A percentile compares a stretch with the other conserved stretches of the same genome.
phyloP scores from a whole-genome alignment of 2,797 vertebrate genomes.

The Phrynocephalus vlangalii region DNA sequence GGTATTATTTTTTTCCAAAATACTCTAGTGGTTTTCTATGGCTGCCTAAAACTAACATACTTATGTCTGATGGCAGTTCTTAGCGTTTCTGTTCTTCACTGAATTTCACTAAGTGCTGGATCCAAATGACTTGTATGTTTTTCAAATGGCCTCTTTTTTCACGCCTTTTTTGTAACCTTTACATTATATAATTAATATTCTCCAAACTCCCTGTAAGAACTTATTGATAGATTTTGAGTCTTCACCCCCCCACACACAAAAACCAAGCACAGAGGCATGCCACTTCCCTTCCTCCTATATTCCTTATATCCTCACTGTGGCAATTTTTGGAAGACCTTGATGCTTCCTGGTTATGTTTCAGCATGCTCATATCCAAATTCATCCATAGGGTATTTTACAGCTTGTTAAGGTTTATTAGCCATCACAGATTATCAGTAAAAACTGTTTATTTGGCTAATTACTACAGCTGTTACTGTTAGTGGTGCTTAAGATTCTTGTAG shows the following conservation, averaged over 20 bases:
- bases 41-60: not conserved
- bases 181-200: conserved; percentile 40
- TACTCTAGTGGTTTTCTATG: not conserved
- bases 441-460: conserved; percentile 63
- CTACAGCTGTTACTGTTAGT: conserved; percentile 57
- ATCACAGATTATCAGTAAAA: conserved; percentile 64
- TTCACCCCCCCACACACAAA: not conserved
- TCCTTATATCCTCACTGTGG: conserved; percentile 26
- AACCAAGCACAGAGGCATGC: conserved; percentile 35
- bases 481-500: conserved; percentile 37
- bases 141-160: conserved; percentile 45
- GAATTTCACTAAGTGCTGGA: not conserved
- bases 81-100: not conserved
- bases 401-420: conserved; percentile 68
- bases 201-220: conserved; percentile 9
- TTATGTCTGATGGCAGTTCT: not conserved
- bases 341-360: conserved; percentile 61
- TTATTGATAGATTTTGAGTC: conserved; percentile 42
- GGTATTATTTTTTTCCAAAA: not conserved
- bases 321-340: conserved; percentile 49
- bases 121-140: conserved; percentile 39
- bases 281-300: conserved; percentile 16
- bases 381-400: conserved; percentile 57
- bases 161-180: not conserved
- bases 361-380: conserved; percentile 57